Evolutionary conservation across 2,113 vertebrate genomes (phyloP), one percentile per base, ranked within the genome.

Genomic region (Thunnus thynnus): DNA sequence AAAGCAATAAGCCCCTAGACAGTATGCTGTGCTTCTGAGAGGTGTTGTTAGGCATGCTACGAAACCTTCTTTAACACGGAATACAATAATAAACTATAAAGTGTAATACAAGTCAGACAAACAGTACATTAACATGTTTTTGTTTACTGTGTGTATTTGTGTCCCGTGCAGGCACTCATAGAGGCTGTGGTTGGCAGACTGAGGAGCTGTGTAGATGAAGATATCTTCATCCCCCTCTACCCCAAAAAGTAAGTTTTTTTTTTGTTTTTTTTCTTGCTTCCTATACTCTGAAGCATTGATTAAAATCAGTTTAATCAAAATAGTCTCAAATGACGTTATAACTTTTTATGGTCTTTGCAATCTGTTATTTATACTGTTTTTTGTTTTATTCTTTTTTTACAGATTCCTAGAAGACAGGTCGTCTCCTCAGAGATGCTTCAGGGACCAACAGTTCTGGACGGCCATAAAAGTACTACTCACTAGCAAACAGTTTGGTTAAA

Each of bases 141-240:
- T 58, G 13, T 65, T 76, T 70, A 63, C 22, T 0, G 13, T 76
- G 7, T 54, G 17, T 65, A 18, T 86, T 77, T 69, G 17, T 83
- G 70, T 86, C 82, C 76, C 48, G 52, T 84, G 44, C 86, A 99
- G 97, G 92, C 93, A 20, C 95, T 99, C 74, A 46, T 94, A 41
- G 95, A 94, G 46, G 82, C 83, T 7, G 80, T 97, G 87, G 83
- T 93, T 76, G 69, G 85, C 82, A 95, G 96, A 90, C 90, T 99
- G 86, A 96, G 94, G 85, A 96, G 91, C 68, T 95, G 95, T 63
- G 87, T 97, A 18, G 97, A 99, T 91, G 97, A 98, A 87, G 97
- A 99, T 61, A 92, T 98, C 56, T 99, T 97, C 92, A 96, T 99
- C 85, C 98, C 97, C 67, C 76, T 99, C 0, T 98, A 97, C 84